A percentile compares a stretch with the other conserved stretches of the same genome.
phyloP scores from a whole-genome alignment of 53 echinoderm and acorn worm genomes.

The Paelopatides confundens region DNA sequence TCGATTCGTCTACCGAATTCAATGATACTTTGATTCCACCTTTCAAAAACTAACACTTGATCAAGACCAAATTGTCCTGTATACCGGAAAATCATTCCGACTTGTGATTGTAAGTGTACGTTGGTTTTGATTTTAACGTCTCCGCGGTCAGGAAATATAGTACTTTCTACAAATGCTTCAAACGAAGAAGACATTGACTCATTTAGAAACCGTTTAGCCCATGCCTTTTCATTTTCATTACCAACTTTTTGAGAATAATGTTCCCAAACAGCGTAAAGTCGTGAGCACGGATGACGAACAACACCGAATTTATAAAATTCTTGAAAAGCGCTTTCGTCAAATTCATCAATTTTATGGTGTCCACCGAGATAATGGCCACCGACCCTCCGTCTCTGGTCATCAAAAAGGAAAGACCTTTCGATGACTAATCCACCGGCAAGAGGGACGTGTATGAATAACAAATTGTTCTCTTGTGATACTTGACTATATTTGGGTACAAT shows the following conservation, averaged over 20 bases:
- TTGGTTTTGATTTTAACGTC: not conserved
- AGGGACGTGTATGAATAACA: not conserved
- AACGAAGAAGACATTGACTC: not conserved
- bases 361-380: not conserved
- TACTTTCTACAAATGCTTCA: not conserved
- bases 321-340: not conserved
- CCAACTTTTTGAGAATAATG: not conserved
- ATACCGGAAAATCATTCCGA: not conserved
- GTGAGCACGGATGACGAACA: slow-evolving; percentile 9
- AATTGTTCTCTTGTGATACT: not conserved
- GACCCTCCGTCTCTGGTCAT: not conserved
- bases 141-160: not conserved
- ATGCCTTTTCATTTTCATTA: not conserved
- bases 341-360: not conserved
- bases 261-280: not conserved
- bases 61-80: not conserved
- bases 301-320: not conserved
- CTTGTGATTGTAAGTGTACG: not conserved
- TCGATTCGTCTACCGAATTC: not conserved
- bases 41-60: slow-evolving; percentile 14
- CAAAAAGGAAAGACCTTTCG: slow-evolving; percentile 23
- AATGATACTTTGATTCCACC: not conserved
- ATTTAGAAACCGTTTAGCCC: not conserved
- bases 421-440: not conserved
- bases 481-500: not conserved